Base-by-base conservation (phyloP, 2,797 vertebrate species). In the Notolepis coatsorum region DNA sequence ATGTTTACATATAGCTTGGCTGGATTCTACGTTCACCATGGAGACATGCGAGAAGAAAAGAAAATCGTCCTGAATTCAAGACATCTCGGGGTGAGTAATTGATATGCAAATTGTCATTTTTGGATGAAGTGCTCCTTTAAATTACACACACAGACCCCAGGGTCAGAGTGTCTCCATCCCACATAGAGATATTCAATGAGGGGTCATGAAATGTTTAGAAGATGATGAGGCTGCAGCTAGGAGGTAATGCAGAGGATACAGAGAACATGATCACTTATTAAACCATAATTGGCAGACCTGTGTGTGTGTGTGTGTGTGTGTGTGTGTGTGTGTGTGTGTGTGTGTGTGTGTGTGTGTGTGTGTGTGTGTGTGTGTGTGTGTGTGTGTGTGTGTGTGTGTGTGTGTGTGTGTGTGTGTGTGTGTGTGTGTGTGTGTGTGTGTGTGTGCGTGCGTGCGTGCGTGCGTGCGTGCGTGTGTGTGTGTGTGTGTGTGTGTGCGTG, bases 171-270 rank as follows among this genome's bases (percentile, higher is more conserved):
- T 62, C 53, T 61, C 56, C 73, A 69, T 80, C 71, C 78, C 66
- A 72, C 79, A 79, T 73, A 61, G 66, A 62, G 68, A 65, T 66
- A 33, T 70, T 80, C 66, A 66, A 61, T 1, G 27, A 15, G 2
- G 67, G 71, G 75, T 81, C 76, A 71, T 49, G 71, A 76, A 71
- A 67, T 79, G 77, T 76, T 75, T 18, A 39, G 59, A 66, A 61
- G 75, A 77, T 62, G 66, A 68, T 64, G 65, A 43, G 54, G 57
- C 71, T 52, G 57, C 62, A 73, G 57, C 23, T 18, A 57, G 28
- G 47, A 62, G 64, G 57, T 37, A 28, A 20, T 28, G 49, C 9
- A 12, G 48, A 70, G 59, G 48, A 56, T 73, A 76, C 72, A 61
- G 77, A 63, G 65, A 74, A 63, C 49, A 73, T 68, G 46, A 49